A percentile compares a stretch with the other conserved stretches of the same genome.
Conservation (phyloP, 2,113 vertebrate species). For the Gorilla gorilla region DNA sequence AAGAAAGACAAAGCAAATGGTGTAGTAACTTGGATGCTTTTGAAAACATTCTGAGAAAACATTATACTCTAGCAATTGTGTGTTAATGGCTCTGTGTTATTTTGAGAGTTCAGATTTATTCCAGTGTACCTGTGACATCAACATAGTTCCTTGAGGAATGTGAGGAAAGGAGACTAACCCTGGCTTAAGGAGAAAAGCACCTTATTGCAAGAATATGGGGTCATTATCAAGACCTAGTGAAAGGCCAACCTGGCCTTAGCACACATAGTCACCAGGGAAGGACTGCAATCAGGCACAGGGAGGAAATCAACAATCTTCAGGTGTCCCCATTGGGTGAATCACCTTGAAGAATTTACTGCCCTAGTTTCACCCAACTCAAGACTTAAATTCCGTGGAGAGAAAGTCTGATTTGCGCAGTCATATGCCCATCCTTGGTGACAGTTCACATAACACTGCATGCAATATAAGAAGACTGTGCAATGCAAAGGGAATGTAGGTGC, state of each 20-base stretch:
- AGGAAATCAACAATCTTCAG: neutral
- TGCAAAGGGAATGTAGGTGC: neutral
- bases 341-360: neutral
- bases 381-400: neutral
- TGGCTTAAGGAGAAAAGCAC: neutral
- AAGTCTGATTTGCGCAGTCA: neutral
- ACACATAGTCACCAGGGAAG: neutral
- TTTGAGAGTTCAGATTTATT: constrained; percentile 17
- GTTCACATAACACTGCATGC: fast-evolving
- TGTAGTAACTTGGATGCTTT: neutral
- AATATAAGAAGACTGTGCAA: neutral
- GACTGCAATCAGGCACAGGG: neutral
- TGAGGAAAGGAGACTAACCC: neutral
- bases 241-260: neutral
- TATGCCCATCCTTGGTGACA: neutral
- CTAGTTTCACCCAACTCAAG: neutral
- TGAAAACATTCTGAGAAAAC: neutral
- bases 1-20: neutral
- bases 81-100: neutral
- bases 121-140: neutral
- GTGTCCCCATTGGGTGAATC: too few species aligned
- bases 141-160: neutral
- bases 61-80: neutral
- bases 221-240: neutral
- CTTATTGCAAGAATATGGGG: neutral